Evolutionary conservation across 1,140 invertebrate genomes (phyloP), one percentile per base, ranked within the genome.

Genomic region (Sitodiplosis mosellana): DNA sequence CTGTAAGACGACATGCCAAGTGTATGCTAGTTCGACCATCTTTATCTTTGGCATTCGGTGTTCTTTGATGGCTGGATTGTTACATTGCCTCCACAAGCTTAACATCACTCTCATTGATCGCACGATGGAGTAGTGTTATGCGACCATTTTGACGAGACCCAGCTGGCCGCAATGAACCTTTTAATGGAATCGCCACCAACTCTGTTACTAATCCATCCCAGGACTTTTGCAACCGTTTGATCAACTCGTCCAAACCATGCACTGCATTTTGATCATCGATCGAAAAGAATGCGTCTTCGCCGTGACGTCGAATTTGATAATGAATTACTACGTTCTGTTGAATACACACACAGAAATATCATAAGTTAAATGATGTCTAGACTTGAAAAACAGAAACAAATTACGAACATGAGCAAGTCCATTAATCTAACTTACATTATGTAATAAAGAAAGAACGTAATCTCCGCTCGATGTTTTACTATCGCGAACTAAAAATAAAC

Each of bases 1-100:
- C 75, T 1, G 85, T 81, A 17, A 72, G 61, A 44, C 67, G 73
- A 33, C 81, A 78, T 11, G 87, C 86, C 42, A 91, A 67, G 68
- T 93, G 89, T 6, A 91, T 76, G 0, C 87, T 87, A 12, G 87
- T 92, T 67, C 87, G 83, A 8, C 88, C 88, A 55, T 83, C 73
- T 56, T 84, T 75, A 71, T 91, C 88, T 69, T 91, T 92, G 2
- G 85, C 86, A 68, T 92, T 85, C 2, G 87, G 76, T 11, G 63
- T 67, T 27, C 27, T 10, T 5, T 3, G 3, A 3, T 27, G 3
- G 27, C 10, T 10, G 10, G 27, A 27, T 59, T 81, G 78, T 8
- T 93, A 62, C 46, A 92, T 65, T 57, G 87, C 76, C 0, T 78
- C 75, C 0, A 90, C 88, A 41, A 91, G 74, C 20, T 73, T 81